Percentiles rank a stretch among this genome's conserved stretches.
phyloP scores from a whole-genome alignment of 2,113 vertebrate genomes.

The Nestor notabilis region DNA sequence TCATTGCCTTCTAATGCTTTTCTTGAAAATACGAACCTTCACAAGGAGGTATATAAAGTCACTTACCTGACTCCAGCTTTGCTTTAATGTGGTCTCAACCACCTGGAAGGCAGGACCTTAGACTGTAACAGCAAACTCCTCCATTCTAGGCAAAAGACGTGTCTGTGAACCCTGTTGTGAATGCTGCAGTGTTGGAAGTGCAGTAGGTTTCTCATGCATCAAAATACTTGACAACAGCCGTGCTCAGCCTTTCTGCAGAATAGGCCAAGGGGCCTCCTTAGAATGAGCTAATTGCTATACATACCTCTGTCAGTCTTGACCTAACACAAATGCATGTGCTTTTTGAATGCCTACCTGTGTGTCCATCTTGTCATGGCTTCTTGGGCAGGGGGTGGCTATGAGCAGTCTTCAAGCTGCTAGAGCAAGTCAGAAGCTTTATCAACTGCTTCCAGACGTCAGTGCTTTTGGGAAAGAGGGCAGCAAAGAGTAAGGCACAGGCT shows the following conservation, averaged over 20 bases:
- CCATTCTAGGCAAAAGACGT: background rate
- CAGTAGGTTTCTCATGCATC: background rate
- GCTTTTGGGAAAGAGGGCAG: background rate
- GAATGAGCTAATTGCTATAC: fast-evolving
- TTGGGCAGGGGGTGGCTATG: background rate
- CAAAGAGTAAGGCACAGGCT: background rate
- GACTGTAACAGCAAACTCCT: background rate
- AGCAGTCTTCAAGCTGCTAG: background rate
- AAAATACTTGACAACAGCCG: background rate
- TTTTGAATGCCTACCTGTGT: background rate
- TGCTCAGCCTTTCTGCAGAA: background rate
- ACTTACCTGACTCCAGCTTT: background rate
- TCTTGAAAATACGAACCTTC: background rate
- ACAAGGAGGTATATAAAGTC: background rate
- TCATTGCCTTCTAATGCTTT: background rate
- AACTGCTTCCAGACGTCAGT: background rate
- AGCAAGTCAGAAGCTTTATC: background rate
- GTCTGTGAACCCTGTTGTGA: background rate
- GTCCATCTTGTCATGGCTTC: background rate
- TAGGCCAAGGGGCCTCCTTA: background rate
- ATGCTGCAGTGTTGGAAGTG: background rate
- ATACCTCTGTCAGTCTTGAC: fast-evolving
- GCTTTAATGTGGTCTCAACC: background rate
- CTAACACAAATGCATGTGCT: background rate
- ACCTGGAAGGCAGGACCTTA: background rate